These are phyloP conservation scores for Garra rufa DNA, from an alignment of 2,113 vertebrate genomes.

Conservation along the genomic window DNA sequence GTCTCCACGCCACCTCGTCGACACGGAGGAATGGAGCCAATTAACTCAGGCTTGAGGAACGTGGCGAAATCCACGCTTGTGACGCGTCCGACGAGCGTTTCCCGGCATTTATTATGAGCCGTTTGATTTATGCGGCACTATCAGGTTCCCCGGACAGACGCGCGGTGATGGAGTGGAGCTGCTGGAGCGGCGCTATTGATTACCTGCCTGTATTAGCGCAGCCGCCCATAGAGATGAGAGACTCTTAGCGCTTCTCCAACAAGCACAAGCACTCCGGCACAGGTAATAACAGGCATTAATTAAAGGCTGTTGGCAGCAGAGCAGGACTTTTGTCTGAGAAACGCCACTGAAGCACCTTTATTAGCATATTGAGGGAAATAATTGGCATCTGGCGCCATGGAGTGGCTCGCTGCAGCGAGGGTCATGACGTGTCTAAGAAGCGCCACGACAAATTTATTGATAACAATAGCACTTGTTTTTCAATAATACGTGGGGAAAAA, in stretches of 20 bases:
- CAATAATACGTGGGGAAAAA: background rate
- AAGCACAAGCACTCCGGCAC: constrained; percentile 35
- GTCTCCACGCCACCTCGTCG: constrained; percentile 39
- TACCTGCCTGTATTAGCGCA: constrained; percentile 37
- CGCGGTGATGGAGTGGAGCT: constrained; percentile 31
- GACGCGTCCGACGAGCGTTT: constrained; percentile 35
- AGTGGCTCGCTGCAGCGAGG: background rate
- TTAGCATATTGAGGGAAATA: constrained; percentile 51
- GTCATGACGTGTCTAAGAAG: background rate
- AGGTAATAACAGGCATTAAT: constrained; percentile 46
- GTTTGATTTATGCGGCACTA: constrained; percentile 57
- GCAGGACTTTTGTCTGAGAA: background rate
- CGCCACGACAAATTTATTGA: background rate
- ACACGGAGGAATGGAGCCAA: constrained; percentile 59
- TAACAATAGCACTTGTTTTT: background rate
- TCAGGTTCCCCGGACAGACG: constrained; percentile 1
- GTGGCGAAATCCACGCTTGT: constrained; percentile 30
- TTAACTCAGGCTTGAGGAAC: constrained; percentile 61
- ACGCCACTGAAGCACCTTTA: constrained; percentile 7
- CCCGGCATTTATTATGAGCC: constrained; percentile 53
- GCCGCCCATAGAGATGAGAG: constrained; percentile 50
- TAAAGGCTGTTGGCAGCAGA: constrained; percentile 29
- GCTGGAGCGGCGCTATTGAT: constrained; percentile 56
- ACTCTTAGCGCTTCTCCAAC: constrained; percentile 26
- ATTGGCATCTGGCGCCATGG: constrained; percentile 6